A percentile compares a stretch with the other conserved stretches of the same genome.
Evolutionary conservation across 2,797 vertebrate genomes (phyloP).

Genomic region (Coendou prehensilis): DNA sequence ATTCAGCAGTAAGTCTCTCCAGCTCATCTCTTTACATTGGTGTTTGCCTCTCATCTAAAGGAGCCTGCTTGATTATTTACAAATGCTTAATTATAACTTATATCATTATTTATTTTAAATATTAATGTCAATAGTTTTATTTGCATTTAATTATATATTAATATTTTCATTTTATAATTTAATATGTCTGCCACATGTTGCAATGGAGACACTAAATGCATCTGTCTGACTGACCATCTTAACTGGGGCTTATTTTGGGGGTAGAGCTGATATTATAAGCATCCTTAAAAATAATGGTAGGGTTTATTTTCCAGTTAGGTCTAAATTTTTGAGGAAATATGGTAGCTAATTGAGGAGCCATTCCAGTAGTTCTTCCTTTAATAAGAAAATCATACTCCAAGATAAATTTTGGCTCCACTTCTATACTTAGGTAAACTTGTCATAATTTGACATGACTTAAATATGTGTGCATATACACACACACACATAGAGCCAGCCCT

Average conservation of each 20-base stretch:
- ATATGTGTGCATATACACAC: neutral
- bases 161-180: neutral
- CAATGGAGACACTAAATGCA: neutral
- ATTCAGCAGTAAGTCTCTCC: neutral
- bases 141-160: neutral
- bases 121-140: neutral
- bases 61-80: neutral
- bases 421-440: constrained; percentile 14
- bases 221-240: neutral
- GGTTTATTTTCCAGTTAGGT: neutral
- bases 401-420: neutral
- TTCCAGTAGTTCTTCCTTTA: neutral
- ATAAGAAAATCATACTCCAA: constrained; percentile 10
- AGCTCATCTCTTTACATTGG: neutral
- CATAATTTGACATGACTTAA: neutral
- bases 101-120: neutral
- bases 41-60: neutral
- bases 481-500: neutral
- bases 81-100: neutral
- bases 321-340: neutral
- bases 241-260: neutral
- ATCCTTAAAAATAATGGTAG: neutral
- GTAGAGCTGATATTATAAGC: neutral
- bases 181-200: neutral
- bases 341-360: neutral